Conservation (phyloP, 2,113 vertebrate genomes). For the Leptobrachium ailaonicum region DNA sequence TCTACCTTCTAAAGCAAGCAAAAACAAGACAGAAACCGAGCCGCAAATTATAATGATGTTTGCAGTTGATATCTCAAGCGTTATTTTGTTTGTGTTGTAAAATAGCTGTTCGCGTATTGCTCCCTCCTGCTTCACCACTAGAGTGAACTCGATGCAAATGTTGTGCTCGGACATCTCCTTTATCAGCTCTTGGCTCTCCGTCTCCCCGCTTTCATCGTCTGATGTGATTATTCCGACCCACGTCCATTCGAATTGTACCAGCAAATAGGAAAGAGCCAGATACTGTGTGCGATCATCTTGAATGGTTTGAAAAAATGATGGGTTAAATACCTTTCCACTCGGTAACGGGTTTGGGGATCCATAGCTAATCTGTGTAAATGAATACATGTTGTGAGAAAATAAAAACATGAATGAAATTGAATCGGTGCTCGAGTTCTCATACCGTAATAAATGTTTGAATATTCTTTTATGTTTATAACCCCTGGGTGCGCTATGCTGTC, state of each 20-base stretch:
- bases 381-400: no score
- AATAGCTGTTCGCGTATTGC: neutral
- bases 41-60: conserved; percentile 1
- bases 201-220: neutral
- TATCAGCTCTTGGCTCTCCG: neutral
- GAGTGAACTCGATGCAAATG: conserved; percentile 26
- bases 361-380: conserved; percentile 16
- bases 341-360: neutral
- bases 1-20: neutral
- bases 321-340: neutral
- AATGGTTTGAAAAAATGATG: conserved; percentile 1
- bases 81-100: neutral
- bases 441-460: no score
- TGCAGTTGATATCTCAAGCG: neutral
- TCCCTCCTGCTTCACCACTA: neutral
- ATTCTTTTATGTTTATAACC: no score
- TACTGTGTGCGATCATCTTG: neutral
- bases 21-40: neutral
- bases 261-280: neutral
- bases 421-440: no score
- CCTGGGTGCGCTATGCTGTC: no score
- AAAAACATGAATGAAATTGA: no score
- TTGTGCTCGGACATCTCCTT: neutral
- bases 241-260: conserved; percentile 14
- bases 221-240: conserved; percentile 28